phyloP scores from a whole-genome alignment of 92 coral and sea anemone genomes.

The Pocillopora meandrina region DNA sequence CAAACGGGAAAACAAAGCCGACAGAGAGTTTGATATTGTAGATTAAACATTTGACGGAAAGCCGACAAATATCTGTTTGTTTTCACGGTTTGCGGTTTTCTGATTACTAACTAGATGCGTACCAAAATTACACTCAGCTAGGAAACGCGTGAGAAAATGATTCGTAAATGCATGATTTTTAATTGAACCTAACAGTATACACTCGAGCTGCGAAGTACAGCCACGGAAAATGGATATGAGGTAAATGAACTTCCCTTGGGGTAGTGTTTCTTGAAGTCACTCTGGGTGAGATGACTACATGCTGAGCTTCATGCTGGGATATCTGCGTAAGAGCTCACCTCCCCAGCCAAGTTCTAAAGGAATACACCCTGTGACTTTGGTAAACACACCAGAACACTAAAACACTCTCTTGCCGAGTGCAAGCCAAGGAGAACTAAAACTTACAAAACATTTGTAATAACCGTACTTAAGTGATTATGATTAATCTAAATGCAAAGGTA shows the following conservation, averaged over 20 bases:
- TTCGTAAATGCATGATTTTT: background rate
- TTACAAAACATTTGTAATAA: slow-evolving; percentile 31
- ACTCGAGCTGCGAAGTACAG: background rate
- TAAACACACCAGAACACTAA: slow-evolving; percentile 31
- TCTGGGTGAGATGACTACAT: slow-evolving; percentile 20
- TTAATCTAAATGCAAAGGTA: background rate
- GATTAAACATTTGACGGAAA: background rate
- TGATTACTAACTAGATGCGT: slow-evolving; percentile 12
- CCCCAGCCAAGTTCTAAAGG: slow-evolving; percentile 9
- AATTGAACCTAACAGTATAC: background rate
- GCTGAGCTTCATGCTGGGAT: slow-evolving; percentile 27
- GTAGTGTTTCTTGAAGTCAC: slow-evolving; percentile 18
- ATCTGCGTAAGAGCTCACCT: slow-evolving; percentile 11
- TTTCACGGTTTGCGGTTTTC: slow-evolving; percentile 20
- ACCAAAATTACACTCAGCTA: background rate
- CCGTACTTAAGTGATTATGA: slow-evolving; percentile 22
- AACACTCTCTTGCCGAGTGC: background rate
- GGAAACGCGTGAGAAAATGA: no score
- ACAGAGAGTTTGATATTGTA: slow-evolving; percentile 27
- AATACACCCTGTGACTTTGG: background rate
- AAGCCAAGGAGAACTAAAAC: background rate
- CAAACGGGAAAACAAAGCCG: slow-evolving; percentile 14
- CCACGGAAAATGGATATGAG: background rate
- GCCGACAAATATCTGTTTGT: slow-evolving; percentile 39
- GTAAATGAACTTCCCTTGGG: slow-evolving; percentile 12